These are phyloP conservation scores for Drosophila arizonae DNA, from an alignment of 1,140 invertebrate species.

Conservation along the genomic window DNA sequence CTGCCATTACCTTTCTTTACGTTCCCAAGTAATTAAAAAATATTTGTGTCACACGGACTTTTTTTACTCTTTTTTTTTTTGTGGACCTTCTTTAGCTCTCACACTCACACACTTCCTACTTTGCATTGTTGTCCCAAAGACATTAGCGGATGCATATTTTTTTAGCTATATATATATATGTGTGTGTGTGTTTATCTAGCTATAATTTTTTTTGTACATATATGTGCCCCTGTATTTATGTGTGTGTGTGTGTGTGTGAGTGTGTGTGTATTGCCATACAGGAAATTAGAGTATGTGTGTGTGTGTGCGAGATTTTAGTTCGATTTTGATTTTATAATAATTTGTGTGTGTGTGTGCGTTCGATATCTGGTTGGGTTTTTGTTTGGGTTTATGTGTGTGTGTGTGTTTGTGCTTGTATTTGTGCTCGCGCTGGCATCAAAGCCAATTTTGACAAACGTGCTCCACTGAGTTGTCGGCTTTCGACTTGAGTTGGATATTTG, in stretches of 20 bases:
- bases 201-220: not conserved
- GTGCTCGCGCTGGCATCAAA: conserved; percentile 36
- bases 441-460: conserved; percentile 55
- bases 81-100: not conserved
- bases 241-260: conserved; percentile 2
- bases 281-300: conserved; percentile 55
- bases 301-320: conserved; percentile 47
- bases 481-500: conserved; percentile 4
- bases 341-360: not conserved
- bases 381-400: not conserved
- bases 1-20: too few species aligned
- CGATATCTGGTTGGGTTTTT: conserved; percentile 24
- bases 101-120: not conserved
- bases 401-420: conserved; percentile 5
- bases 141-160: conserved; percentile 8
- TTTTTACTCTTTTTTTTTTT: not conserved
- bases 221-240: not conserved
- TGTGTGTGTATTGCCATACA: conserved; percentile 47
- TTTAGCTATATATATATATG: not conserved
- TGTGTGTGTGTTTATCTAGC: not conserved
- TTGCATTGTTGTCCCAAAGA: conserved; percentile 5
- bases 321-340: conserved; percentile 54
- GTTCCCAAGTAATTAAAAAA: not conserved
- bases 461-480: conserved; percentile 17
- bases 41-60: too few species aligned